Evolutionary conservation across 1,140 invertebrate species (phyloP), one percentile per base, ranked within the genome.

Genomic region (Lamellibrachia luymesi): DNA sequence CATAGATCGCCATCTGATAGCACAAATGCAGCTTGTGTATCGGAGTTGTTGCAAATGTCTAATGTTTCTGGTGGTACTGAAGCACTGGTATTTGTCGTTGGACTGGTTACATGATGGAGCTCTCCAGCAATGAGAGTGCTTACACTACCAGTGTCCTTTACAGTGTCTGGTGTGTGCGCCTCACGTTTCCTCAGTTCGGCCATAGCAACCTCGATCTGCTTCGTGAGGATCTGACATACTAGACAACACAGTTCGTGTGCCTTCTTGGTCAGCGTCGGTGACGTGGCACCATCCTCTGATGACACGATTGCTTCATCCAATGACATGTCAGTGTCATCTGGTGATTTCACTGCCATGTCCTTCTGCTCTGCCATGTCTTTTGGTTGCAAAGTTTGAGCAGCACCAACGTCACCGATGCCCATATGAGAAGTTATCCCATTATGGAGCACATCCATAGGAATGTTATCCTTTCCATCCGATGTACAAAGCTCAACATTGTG

Each of bases 371-470:
- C 38, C 38, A 22, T 80, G 64, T 80, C 64, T 80, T 80, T 80
- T 80, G 25, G 64, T 22, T 10, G 64, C 64, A 22, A 4, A 10
- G 64, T 80, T 80, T 80, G 8, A 80, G 64, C 64, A 10, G 17
- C 38, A 38, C 38, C 38, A 38, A 38, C 17, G 64, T 80, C 64
- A 80, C 64, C 64, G 17, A 80, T 17, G 17, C 64, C 64, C 64
- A 6, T 80, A 80, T 80, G 13, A 80, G 64, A 10, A 56, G 64
- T 2, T 50, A 27, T 51, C 17, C 64, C 91, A 50, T 92, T 51
- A 38, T 92, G 49, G 27, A 92, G 25, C 50, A 92, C n/a, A 50
- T 92, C 91, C 51, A 38, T 50, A 17, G 51, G 91, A 92, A 64
- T 64, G n/a, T 92, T 51, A 49, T 64, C 51, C 64, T 92, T 51